Percentiles rank a stretch among this genome's conserved stretches.
Evolutionary conservation across 2,113 vertebrate genomes (phyloP).

Genomic region (Zonotrichia leucophrys): DNA sequence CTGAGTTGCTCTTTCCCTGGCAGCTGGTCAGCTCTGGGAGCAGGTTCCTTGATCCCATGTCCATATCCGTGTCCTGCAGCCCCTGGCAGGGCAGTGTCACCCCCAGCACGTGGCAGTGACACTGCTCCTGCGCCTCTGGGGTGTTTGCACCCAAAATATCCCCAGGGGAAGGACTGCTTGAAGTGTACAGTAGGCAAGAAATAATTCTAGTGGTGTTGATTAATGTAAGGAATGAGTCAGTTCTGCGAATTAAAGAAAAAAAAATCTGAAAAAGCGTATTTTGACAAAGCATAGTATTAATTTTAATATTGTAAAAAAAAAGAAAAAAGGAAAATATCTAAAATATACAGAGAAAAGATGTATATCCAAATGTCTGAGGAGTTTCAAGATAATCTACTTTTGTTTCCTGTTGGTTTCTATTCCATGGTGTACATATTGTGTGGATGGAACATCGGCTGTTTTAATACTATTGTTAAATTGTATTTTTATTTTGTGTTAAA

Average conservation of each 20-base stretch:
- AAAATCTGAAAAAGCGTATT: conserved; percentile 16
- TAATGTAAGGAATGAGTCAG: neutral
- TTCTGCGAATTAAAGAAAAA: neutral
- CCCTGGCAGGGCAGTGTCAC: fast-evolving
- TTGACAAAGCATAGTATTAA: conserved; percentile 52
- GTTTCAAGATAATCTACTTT: conserved; percentile 34
- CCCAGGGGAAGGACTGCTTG: neutral
- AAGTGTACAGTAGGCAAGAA: conserved; percentile 30
- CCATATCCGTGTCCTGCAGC: fast-evolving
- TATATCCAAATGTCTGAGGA: conserved; percentile 28
- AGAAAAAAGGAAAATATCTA: conserved; percentile 40
- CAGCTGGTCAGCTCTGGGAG: neutral
- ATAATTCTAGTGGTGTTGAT: neutral
- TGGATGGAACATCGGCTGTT: conserved; percentile 41
- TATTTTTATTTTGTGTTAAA: conserved; percentile 73
- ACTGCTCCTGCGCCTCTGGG: neutral
- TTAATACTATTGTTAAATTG: conserved; percentile 61
- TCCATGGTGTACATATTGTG: conserved; percentile 66
- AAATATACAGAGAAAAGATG: conserved; percentile 44
- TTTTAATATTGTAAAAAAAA: conserved; percentile 58
- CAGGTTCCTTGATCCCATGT: neutral
- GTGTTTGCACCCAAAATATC: neutral
- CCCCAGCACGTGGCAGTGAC: neutral
- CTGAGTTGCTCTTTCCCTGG: neutral
- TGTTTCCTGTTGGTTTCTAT: conserved; percentile 46